Conservation (phyloP, 2,797 vertebrate species). For the Sorex maritimensis region DNA sequence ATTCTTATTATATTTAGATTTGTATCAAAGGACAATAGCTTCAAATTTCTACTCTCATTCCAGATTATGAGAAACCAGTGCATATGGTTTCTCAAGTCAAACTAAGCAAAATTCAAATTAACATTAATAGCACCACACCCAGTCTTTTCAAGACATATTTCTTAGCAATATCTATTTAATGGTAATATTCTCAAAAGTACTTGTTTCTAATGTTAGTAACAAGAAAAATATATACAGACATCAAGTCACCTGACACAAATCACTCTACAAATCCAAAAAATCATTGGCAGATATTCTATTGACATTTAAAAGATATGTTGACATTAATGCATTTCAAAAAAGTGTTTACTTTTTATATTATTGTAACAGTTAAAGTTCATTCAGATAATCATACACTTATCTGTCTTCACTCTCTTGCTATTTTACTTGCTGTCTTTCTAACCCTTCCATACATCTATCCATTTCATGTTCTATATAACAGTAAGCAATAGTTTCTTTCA, state of each 20-base stretch:
- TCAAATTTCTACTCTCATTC: neutral
- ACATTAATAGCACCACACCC: neutral
- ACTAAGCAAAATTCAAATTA: constrained; percentile 4
- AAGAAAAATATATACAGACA: neutral
- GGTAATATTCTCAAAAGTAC: neutral
- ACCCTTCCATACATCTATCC: neutral
- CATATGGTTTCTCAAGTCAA: neutral
- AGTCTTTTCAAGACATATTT: neutral
- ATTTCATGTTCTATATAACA: neutral
- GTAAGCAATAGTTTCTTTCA: neutral
- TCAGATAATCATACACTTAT: neutral
- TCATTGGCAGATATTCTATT: neutral
- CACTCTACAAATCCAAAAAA: neutral
- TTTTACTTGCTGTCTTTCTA: neutral
- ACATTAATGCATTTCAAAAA: neutral
- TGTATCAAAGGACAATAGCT: neutral
- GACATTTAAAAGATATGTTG: neutral
- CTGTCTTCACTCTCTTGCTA: neutral
- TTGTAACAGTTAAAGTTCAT: neutral
- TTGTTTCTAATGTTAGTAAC: neutral
- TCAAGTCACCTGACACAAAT: neutral
- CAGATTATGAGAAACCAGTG: neutral
- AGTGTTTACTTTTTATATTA: neutral
- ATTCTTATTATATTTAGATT: neutral
- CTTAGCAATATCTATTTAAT: neutral